phyloP scores from a whole-genome alignment of 2,113 vertebrate species.

The Tragelaphus scriptus region DNA sequence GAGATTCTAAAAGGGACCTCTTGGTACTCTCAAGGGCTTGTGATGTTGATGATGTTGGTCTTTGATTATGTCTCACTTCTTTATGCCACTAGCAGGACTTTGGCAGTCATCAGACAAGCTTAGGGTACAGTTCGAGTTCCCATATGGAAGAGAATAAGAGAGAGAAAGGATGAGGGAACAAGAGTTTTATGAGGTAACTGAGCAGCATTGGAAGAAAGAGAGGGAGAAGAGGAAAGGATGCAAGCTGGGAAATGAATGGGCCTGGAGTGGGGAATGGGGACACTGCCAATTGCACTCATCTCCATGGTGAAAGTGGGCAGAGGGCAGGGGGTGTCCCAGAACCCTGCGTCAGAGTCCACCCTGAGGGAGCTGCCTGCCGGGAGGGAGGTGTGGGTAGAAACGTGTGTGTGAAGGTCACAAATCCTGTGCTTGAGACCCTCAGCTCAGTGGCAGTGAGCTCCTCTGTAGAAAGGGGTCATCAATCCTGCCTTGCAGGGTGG shows the following conservation, averaged over 20 bases:
- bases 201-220: neutral
- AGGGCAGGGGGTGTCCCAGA: neutral
- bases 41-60: neutral
- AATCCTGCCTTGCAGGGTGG: neutral
- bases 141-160: conserved; percentile 16
- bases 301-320: no score
- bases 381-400: neutral
- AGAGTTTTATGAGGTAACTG: conserved; percentile 7
- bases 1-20: conserved; percentile 35
- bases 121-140: conserved; percentile 7
- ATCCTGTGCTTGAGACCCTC: neutral
- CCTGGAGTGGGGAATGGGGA: neutral
- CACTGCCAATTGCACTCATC: fast-evolving
- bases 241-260: neutral
- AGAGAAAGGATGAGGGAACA: neutral
- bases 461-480: neutral
- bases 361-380: neutral
- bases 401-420: neutral
- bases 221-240: neutral
- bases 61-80: neutral
- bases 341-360: neutral
- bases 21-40: neutral
- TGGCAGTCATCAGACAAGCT: neutral
- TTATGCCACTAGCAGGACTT: neutral
- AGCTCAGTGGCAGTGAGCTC: neutral